Conservation (phyloP, 1,140 invertebrate species). For the Eubasilissa regina region DNA sequence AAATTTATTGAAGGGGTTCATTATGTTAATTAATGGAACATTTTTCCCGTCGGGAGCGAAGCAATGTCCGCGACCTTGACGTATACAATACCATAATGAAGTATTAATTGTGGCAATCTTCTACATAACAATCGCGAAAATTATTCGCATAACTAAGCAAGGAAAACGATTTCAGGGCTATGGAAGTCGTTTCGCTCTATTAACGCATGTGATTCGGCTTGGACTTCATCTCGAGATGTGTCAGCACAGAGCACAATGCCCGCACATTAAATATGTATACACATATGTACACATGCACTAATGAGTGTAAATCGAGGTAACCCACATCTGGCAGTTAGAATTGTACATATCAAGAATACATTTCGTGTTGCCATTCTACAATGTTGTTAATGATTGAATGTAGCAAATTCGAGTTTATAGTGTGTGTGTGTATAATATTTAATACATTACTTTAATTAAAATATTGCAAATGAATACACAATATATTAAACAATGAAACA, state of each 20-base stretch:
- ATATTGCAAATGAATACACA: no score
- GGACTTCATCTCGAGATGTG: slow-evolving; percentile 31
- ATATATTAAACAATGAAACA: no score
- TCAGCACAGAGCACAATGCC: slow-evolving; percentile 20
- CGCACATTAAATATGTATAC: neutral
- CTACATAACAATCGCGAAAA: slow-evolving; percentile 17
- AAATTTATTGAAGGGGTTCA: neutral
- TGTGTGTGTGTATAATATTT: no score
- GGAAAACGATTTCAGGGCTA: slow-evolving; percentile 22
- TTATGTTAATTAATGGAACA: no score
- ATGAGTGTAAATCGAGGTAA: slow-evolving; percentile 32
- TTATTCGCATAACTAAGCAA: slow-evolving; percentile 7
- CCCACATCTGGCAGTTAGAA: slow-evolving; percentile 6
- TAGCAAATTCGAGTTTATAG: neutral
- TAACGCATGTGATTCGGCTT: slow-evolving; percentile 37
- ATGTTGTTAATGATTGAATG: neutral
- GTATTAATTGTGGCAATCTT: slow-evolving; percentile 28
- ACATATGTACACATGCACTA: neutral
- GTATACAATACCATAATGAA: slow-evolving; percentile 5
- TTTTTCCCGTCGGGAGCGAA: no score
- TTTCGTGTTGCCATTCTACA: slow-evolving; percentile 8
- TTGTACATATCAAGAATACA: slow-evolving; percentile 19
- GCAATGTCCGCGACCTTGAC: neutral
- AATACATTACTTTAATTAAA: no score
- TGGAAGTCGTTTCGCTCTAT: slow-evolving; percentile 37